Evolutionary conservation across 2,113 vertebrate genomes (phyloP).

Genomic region (Lynx canadensis): DNA sequence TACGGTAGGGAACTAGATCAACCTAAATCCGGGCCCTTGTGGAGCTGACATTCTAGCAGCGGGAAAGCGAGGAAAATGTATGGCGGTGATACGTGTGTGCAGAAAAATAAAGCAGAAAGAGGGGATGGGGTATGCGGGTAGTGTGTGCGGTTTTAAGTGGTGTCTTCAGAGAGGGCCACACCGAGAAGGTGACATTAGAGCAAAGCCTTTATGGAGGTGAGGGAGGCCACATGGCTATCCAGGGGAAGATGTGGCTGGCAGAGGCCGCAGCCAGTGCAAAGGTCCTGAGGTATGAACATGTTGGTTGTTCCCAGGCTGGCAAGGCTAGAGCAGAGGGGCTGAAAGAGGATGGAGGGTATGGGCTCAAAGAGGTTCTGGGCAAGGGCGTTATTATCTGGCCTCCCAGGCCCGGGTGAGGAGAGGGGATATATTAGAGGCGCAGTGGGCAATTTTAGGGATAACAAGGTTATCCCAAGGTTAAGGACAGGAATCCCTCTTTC

Average conservation of each 20-base stretch:
- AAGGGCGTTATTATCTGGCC: not conserved
- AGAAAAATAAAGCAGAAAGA: not conserved
- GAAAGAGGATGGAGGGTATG: not conserved
- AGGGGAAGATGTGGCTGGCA: not conserved
- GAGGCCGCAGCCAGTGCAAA: not conserved
- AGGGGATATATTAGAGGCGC: not conserved
- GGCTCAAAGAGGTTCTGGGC: not conserved
- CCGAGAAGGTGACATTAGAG: not conserved
- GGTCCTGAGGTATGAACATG: not conserved
- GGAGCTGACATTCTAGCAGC: not conserved
- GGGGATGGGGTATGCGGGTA: too few relatives aligned
- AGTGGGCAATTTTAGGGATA: not conserved
- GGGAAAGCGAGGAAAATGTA: not conserved
- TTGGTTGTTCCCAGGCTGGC: not conserved
- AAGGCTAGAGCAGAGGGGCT: not conserved
- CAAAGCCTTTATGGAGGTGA: not conserved
- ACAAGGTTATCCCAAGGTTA: not conserved
- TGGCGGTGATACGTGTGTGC: not conserved
- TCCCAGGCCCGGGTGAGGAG: not conserved
- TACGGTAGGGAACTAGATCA: not conserved
- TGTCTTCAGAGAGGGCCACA: not conserved
- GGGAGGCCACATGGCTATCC: not conserved
- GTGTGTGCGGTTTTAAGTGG: not conserved
- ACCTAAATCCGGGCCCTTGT: not conserved
- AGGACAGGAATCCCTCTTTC: not conserved